Evolutionary conservation across 2,113 vertebrate species (phyloP).

Genomic region (Cynopterus brachyotis): DNA sequence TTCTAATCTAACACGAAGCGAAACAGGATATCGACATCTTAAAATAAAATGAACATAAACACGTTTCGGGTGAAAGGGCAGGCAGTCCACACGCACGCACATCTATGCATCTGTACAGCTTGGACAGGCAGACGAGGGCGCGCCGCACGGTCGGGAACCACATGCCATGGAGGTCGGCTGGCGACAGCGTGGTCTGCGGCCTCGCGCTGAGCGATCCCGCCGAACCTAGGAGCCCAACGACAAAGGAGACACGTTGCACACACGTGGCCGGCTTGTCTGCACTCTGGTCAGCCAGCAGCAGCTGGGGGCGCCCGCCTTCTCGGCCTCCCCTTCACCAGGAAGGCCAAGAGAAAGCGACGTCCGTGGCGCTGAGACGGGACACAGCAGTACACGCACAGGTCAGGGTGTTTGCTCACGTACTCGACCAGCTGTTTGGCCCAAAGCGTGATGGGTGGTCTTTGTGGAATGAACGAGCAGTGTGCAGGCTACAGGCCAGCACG

Average conservation of each 20-base stretch:
- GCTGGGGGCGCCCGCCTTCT: not conserved
- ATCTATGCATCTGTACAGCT: conserved; percentile 98
- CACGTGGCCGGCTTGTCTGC: not conserved
- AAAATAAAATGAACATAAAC: conserved; percentile 16
- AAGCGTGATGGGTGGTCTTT: not conserved
- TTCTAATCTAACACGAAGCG: conserved; percentile 12
- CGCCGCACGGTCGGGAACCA: conserved; percentile 99
- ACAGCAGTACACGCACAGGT: not conserved
- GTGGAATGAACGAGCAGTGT: not conserved
- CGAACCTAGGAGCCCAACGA: conserved; percentile 81
- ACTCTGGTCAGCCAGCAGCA: not conserved
- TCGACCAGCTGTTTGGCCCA: not conserved
- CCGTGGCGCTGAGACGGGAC: not conserved
- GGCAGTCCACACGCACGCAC: conserved; percentile 84
- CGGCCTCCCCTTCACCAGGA: not conserved
- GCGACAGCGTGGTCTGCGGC: conserved; percentile 90
- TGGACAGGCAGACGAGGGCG: conserved; percentile 97
- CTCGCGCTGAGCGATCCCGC: conserved; percentile 85
- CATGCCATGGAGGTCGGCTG: conserved; percentile 99
- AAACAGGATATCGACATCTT: conserved; percentile 23
- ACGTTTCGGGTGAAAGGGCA: not conserved
- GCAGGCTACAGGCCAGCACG: not conserved
- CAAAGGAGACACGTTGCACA: conserved; percentile 49
- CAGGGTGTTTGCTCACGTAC: not conserved
- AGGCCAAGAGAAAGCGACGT: not conserved